Conservation (phyloP, 2,888 invertebrate species). For the Thelaira solivaga region DNA sequence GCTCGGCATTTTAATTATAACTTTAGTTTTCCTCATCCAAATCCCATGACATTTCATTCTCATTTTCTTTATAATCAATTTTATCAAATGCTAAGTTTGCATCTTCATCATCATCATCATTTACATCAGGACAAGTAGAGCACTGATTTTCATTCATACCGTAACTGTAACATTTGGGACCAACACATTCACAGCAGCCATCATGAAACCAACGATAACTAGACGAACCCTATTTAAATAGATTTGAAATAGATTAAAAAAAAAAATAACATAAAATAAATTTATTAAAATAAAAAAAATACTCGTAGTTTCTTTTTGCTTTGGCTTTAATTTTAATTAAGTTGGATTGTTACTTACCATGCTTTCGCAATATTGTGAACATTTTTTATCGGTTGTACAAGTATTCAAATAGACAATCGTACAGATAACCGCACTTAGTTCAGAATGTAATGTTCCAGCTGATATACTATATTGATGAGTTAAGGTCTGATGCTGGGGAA, state of each 20-base stretch:
- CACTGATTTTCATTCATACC: slow-evolving; percentile 91
- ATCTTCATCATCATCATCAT: slow-evolving; percentile 72
- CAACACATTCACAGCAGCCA: slow-evolving; percentile 95
- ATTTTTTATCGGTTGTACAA: slow-evolving; percentile 72
- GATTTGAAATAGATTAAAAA: neutral
- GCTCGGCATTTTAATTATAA: slow-evolving; percentile 56
- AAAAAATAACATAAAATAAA: neutral
- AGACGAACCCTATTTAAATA: slow-evolving; percentile 67
- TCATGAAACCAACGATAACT: slow-evolving; percentile 94
- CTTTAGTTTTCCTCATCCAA: too few species aligned
- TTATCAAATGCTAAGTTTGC: too few species aligned
- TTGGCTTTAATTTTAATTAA: too few species aligned
- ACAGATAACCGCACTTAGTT: slow-evolving; percentile 68
- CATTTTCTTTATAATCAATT: slow-evolving; percentile 81
- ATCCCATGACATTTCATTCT: too few species aligned
- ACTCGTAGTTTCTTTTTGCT: neutral
- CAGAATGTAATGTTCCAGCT: slow-evolving; percentile 41
- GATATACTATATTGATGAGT: slow-evolving; percentile 62
- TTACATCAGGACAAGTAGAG: slow-evolving; percentile 79
- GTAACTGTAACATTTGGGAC: slow-evolving; percentile 90
- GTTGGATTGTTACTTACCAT: neutral
- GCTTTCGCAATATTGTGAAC: slow-evolving; percentile 73
- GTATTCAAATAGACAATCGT: slow-evolving; percentile 73
- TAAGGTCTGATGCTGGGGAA: slow-evolving; percentile 68
- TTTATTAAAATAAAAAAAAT: too few species aligned